Conservation (phyloP, 2,888 invertebrate species). For the Lottia scabra region DNA sequence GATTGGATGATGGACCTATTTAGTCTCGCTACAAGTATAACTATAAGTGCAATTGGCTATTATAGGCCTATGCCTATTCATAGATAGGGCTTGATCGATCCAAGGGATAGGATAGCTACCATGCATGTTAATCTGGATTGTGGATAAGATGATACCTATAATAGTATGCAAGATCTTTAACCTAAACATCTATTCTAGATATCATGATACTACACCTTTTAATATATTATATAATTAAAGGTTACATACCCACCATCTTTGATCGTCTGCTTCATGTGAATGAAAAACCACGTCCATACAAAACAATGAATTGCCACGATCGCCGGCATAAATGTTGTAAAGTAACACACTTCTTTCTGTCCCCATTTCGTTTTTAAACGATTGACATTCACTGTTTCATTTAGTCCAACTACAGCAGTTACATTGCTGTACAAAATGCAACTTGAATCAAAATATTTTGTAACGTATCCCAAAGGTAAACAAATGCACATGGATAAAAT, state of each 20-base stretch:
- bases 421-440: constrained; percentile 10
- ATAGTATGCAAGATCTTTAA: too few relatives aligned
- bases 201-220: too few relatives aligned
- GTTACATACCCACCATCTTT: constrained; percentile 16
- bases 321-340: constrained; percentile 10
- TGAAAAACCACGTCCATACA: constrained; percentile 18
- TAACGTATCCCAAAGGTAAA: constrained; percentile 15
- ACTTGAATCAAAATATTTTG: constrained; percentile 8
- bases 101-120: too few relatives aligned
- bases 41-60: too few relatives aligned
- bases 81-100: too few relatives aligned
- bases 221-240: too few relatives aligned
- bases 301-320: constrained; percentile 14
- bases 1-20: too few relatives aligned
- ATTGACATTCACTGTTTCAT: constrained; percentile 4
- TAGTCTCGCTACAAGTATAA: too few relatives aligned
- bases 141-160: too few relatives aligned
- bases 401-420: background rate
- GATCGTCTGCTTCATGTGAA: background rate
- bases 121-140: too few relatives aligned
- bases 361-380: constrained; percentile 7
- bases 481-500: constrained; percentile 5
- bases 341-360: constrained; percentile 8
- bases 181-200: too few relatives aligned
- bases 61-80: too few relatives aligned